Conservation (phyloP, 2,888 invertebrate genomes). For the Cylloceria caligata region DNA sequence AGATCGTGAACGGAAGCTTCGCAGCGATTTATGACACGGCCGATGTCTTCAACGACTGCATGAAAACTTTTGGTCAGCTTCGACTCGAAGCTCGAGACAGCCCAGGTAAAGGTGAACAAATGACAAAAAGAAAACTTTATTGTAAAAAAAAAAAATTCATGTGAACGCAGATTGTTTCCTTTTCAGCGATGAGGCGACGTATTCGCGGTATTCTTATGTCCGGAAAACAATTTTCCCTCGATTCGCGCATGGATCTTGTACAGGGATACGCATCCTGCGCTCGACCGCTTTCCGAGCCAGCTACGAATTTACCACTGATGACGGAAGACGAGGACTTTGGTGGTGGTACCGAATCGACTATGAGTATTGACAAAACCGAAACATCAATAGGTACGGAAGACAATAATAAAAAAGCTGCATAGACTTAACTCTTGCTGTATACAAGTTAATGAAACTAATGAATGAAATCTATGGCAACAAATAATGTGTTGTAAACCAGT, state of each 20-base stretch:
- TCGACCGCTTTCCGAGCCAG: conserved; percentile 76
- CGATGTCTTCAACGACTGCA: conserved; percentile 90
- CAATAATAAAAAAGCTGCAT: conserved; percentile 21
- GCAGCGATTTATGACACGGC: conserved; percentile 95
- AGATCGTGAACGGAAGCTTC: conserved; percentile 97
- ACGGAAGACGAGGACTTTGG: conserved; percentile 85
- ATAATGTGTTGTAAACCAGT: conserved; percentile 20
- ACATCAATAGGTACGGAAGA: conserved; percentile 74
- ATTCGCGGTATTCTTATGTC: conserved; percentile 95
- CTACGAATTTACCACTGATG: conserved; percentile 86
- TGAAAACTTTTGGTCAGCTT: conserved; percentile 89
- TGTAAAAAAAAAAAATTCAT: background rate
- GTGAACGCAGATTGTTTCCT: background rate
- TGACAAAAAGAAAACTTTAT: conserved; percentile 18
- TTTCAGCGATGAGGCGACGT: conserved; percentile 91
- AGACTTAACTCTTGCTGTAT: conserved; percentile 11
- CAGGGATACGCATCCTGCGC: conserved; percentile 81
- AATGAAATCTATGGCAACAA: background rate
- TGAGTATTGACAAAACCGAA: conserved; percentile 76
- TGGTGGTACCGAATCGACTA: conserved; percentile 75
- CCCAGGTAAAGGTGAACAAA: conserved; percentile 87
- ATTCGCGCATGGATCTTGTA: conserved; percentile 96
- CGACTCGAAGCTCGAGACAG: conserved; percentile 91
- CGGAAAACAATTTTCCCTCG: conserved; percentile 95
- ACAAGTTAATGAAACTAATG: background rate